Percentiles rank a stretch among this genome's conserved stretches.
These are phyloP conservation scores for Mycteria americana DNA, from an alignment of 2,797 vertebrate species.

Conservation along the genomic window DNA sequence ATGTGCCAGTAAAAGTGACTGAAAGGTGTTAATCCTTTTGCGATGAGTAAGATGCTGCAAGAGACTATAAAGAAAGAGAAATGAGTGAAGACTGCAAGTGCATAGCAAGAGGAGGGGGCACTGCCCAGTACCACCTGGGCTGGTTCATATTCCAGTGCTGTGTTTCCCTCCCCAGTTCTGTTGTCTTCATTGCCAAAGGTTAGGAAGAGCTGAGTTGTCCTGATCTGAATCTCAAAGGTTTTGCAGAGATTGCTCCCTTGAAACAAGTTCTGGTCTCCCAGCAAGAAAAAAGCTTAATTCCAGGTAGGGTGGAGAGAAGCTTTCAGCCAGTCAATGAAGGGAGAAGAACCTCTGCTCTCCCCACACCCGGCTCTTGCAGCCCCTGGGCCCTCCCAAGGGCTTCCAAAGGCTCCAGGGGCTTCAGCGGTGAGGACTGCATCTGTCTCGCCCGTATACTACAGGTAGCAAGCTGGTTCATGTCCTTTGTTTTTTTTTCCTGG, in stretches of 20 bases:
- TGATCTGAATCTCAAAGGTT: neutral
- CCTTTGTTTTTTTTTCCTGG: neutral
- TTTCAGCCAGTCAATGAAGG: neutral
- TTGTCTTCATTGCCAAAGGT: neutral
- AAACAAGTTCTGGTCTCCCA: neutral
- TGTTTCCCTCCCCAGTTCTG: neutral
- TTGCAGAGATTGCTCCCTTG: neutral
- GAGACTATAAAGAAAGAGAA: neutral
- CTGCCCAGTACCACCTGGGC: neutral
- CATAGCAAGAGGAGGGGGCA: neutral
- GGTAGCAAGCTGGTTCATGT: neutral
- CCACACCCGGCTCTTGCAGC: neutral
- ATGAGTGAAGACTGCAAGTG: neutral
- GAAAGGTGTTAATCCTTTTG: neutral
- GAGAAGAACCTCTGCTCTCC: neutral
- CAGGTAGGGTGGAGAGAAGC: neutral
- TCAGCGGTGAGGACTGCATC: neutral
- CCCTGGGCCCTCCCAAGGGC: neutral
- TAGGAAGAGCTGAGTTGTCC: neutral
- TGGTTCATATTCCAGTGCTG: neutral
- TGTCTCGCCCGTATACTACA: rapidly evolving
- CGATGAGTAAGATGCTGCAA: neutral
- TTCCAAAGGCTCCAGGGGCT: neutral
- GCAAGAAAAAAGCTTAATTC: neutral
- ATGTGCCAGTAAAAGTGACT: neutral